phyloP scores from a whole-genome alignment of 2,797 vertebrate species.

The Peromyscus eremicus region DNA sequence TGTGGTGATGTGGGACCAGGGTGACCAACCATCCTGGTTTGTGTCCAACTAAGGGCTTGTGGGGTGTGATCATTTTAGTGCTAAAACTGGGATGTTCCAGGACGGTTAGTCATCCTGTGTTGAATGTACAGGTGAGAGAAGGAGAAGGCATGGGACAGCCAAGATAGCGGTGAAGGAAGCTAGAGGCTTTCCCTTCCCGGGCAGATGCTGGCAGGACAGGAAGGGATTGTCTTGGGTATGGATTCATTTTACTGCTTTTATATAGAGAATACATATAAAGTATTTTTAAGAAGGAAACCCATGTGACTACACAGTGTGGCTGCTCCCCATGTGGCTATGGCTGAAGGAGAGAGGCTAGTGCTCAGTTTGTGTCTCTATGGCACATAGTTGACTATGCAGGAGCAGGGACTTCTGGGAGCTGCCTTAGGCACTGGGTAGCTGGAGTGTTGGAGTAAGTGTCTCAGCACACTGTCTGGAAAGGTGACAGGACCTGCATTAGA shows the following conservation, averaged over 20 bases:
- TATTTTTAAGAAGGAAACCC: not conserved
- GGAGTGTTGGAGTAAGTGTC: slow-evolving; percentile 73
- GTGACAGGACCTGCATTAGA: slow-evolving; percentile 60
- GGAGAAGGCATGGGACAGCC: not conserved
- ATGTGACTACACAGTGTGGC: slow-evolving; percentile 48
- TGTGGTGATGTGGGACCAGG: not conserved
- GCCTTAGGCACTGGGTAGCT: slow-evolving; percentile 62
- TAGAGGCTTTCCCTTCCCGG: slow-evolving; percentile 40
- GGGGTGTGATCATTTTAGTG: not conserved
- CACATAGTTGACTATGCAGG: slow-evolving; percentile 62
- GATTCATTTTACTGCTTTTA: slow-evolving; percentile 60
- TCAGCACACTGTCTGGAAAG: slow-evolving; percentile 60
- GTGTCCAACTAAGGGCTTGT: slow-evolving; percentile 4
- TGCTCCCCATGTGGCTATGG: not conserved
- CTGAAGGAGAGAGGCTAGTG: slow-evolving; percentile 27
- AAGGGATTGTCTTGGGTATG: slow-evolving; percentile 23
- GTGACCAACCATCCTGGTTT: slow-evolving; percentile 18
- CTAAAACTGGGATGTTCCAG: slow-evolving; percentile 36
- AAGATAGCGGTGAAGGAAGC: not conserved
- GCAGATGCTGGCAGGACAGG: slow-evolving; percentile 20
- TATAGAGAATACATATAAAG: not conserved
- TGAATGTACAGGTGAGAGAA: slow-evolving; percentile 38
- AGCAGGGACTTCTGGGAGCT: slow-evolving; percentile 65
- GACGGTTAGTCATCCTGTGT: not conserved
- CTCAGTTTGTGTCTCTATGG: slow-evolving; percentile 66